A percentile compares a stretch with the other conserved stretches of the same genome.
Conservation (phyloP, 2,113 vertebrate species). For the Ptyas mucosa region DNA sequence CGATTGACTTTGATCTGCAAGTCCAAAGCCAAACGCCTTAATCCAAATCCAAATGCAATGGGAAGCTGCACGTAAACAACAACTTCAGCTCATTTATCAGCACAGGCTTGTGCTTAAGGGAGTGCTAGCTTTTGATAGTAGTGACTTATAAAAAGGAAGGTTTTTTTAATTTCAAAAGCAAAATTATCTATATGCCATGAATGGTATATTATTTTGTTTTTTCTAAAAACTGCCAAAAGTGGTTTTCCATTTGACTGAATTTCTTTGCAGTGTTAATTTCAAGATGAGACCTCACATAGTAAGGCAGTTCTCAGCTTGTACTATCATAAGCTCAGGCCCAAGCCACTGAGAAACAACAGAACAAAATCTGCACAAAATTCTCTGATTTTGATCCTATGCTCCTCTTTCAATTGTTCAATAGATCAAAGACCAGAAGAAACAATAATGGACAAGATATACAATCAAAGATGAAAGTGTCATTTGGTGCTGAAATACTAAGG, state of each 20-base stretch:
- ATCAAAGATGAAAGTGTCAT: background rate
- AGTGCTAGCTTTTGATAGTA: background rate
- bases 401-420: background rate
- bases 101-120: background rate
- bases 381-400: background rate
- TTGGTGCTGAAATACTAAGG: background rate
- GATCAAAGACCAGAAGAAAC: background rate
- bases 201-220: background rate
- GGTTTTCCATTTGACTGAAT: background rate
- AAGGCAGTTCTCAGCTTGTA: background rate
- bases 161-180: background rate
- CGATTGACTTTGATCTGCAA: background rate
- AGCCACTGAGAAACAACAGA: conserved; percentile 31
- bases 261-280: conserved; percentile 19
- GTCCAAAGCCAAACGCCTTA: background rate
- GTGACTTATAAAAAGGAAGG: background rate
- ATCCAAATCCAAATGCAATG: background rate
- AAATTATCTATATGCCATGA: background rate
- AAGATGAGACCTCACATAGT: background rate
- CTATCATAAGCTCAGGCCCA: background rate
- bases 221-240: background rate
- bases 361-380: background rate
- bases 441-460: background rate
- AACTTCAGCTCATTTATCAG: background rate
- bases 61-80: background rate